Evolutionary conservation across 2,113 vertebrate species (phyloP), one percentile per base, ranked within the genome.

Genomic region (Ifrita kowaldi): DNA sequence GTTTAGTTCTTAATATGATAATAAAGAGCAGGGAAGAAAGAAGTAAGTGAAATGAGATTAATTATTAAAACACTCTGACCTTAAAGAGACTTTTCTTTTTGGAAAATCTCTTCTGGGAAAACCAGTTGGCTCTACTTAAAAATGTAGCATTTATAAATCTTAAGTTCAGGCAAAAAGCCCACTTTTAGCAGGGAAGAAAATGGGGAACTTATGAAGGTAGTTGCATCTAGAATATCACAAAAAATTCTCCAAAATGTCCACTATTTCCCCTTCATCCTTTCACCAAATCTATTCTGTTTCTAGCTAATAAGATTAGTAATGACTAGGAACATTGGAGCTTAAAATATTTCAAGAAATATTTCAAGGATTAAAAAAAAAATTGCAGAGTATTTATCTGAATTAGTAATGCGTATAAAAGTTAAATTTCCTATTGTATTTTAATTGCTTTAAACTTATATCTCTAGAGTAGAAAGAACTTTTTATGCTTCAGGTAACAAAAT

Each of bases 1-100:
- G 4, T 28, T 91, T 71, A 49, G 32, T 49, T 81, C 37, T 88
- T 73, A 76, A 47, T 62, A 79, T 44, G 11, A 5, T 14, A 59
- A 74, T 52, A 76, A 84, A 79, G 20, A 71, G 4, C 16, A 53
- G 3, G 12, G 9, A 21, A 44, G 7, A 73, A 88, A 60, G 6
- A 75, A 55, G 3, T 32, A 11, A 85, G 27, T 8, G 7, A 50
- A 92, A 47, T 26, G 75, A 56, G 9, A 82, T 64, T 50, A 70
- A 89, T 89, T 93, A 87, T 85, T 89, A 75, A 89, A 87, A 59
- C 3, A 55, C 35, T 70, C 22, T 78, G 64, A 78, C 35, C 44
- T 79, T 82, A 89, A 84, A 82, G 13, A 67, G 10, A 35, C 11
- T 69, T 44, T 19, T 4, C 3, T 24, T 84, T 90, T 50, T 69